phyloP scores from a whole-genome alignment of 2,888 invertebrate species.

The Aporophyla nigra region DNA sequence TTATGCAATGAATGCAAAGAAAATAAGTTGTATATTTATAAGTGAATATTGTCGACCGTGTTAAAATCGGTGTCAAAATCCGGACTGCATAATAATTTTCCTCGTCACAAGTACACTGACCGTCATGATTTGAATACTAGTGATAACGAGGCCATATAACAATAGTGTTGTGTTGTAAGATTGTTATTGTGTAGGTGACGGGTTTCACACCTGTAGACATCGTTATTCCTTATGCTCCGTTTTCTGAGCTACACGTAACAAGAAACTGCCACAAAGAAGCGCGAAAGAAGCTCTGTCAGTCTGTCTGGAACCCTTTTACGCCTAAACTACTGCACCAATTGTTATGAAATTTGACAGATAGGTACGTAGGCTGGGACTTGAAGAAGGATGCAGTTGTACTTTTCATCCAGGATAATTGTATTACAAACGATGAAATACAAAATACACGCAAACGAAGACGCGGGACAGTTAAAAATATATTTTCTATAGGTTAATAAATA shows the following conservation, averaged over 20 bases:
- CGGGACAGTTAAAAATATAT: neutral
- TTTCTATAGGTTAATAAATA: too few species aligned
- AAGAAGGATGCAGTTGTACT: too few species aligned
- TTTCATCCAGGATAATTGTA: neutral
- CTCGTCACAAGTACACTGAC: slow-evolving; percentile 22
- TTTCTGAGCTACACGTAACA: slow-evolving; percentile 1
- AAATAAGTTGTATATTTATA: too few species aligned
- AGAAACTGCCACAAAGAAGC: neutral
- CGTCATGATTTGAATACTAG: slow-evolving; percentile 18
- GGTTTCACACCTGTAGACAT: slow-evolving; percentile 24
- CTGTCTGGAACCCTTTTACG: neutral
- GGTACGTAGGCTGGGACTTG: too few species aligned
- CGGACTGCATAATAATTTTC: slow-evolving; percentile 19
- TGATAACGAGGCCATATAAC: slow-evolving; percentile 10
- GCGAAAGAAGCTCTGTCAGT: neutral
- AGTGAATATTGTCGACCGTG: neutral
- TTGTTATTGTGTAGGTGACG: slow-evolving; percentile 15
- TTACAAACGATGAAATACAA: neutral
- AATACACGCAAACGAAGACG: neutral
- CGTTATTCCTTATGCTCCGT: neutral
- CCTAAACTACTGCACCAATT: neutral
- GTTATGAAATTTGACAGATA: too few species aligned
- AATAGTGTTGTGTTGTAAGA: slow-evolving; percentile 16
- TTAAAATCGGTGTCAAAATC: neutral
- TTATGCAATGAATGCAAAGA: too few species aligned